Conservation (phyloP, 2,113 vertebrate genomes). For the Aramus guarauna region DNA sequence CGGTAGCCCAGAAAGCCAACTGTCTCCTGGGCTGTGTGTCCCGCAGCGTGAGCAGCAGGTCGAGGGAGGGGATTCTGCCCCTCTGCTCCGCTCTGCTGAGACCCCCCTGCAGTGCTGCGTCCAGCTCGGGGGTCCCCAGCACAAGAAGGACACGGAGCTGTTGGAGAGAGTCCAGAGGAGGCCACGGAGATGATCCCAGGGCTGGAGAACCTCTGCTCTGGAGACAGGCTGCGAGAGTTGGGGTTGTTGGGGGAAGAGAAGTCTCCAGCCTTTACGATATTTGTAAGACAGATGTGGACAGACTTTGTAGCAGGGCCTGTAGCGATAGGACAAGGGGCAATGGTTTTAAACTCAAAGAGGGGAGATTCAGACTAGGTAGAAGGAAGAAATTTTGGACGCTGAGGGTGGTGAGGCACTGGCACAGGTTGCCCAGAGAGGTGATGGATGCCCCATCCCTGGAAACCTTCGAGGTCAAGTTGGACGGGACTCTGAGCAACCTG, state of each 20-base stretch:
- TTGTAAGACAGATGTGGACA: too few species aligned
- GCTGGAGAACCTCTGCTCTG: neutral
- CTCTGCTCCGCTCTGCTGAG: neutral
- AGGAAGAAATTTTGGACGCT: rapidly evolving
- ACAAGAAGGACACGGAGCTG: rapidly evolving
- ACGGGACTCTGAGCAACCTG: neutral
- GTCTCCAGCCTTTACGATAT: too few species aligned
- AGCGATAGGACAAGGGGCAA: neutral
- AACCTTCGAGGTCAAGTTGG: rapidly evolving
- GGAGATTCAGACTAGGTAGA: neutral
- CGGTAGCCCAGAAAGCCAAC: neutral
- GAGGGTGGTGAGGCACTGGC: neutral
- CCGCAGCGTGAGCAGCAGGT: neutral
- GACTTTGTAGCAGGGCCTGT: neutral
- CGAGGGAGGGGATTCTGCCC: neutral
- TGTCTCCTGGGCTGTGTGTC: neutral
- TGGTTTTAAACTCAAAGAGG: neutral
- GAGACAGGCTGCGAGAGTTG: too few species aligned
- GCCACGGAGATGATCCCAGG: rapidly evolving
- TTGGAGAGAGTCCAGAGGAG: too few species aligned
- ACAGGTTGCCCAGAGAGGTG: neutral
- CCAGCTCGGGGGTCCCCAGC: neutral
- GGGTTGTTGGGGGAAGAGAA: too few species aligned
- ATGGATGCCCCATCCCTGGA: neutral
- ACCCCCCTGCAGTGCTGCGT: neutral